These are phyloP conservation scores for Bemisia tabaci DNA, from an alignment of 1,140 invertebrate genomes.

Conservation along the genomic window DNA sequence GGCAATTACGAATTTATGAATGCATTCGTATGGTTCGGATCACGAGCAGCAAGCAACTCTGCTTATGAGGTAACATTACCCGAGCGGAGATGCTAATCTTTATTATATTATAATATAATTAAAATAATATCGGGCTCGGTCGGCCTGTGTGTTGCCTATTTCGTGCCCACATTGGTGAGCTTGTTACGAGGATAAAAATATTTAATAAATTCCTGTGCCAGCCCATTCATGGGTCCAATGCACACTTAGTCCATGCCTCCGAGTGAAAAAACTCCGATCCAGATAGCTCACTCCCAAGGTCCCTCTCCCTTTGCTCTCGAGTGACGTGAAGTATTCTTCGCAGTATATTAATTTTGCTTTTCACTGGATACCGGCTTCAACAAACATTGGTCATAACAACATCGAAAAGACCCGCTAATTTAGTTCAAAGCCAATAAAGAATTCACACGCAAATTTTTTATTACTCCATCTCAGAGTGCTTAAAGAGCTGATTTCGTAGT, in stretches of 20 bases:
- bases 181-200: not conserved
- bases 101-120: constrained; percentile 1
- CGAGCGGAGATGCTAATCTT: not conserved
- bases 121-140: not conserved
- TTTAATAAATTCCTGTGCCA: not conserved
- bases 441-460: no score
- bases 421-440: no score
- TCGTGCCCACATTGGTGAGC: not conserved
- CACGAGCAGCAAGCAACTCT: no score
- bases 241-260: not conserved
- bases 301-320: no score
- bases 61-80: not conserved
- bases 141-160: not conserved
- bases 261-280: not conserved
- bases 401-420: no score
- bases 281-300: no score
- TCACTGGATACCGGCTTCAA: no score
- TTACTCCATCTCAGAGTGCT: no score
- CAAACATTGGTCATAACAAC: no score
- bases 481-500: no score
- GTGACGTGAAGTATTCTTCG: no score
- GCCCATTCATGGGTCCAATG: not conserved
- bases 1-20: not conserved
- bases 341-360: no score
- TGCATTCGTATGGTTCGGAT: not conserved